Conservation (phyloP, 2,888 invertebrate genomes). For the Argyra leucocephala region DNA sequence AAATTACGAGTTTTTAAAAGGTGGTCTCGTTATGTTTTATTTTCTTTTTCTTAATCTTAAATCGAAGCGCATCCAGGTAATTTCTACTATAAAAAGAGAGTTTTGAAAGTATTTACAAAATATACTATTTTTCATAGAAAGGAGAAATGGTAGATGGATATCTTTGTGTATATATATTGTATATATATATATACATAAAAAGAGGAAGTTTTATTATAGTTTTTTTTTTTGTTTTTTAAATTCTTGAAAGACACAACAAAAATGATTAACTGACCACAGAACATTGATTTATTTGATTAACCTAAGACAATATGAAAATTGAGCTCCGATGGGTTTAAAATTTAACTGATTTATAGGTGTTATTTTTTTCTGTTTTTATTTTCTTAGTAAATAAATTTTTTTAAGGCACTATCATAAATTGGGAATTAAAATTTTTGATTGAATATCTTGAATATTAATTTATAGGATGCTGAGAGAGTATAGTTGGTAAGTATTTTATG, state of each 20-base stretch:
- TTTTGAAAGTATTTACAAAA: too few species aligned
- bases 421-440: neutral
- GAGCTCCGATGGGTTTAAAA: neutral
- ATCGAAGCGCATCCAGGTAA: neutral
- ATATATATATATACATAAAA: too few species aligned
- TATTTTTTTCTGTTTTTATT: too few species aligned
- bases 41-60: neutral
- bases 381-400: too few species aligned
- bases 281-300: conserved; percentile 6
- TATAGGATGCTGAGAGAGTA: neutral
- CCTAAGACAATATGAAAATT: neutral
- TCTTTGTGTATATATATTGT: too few species aligned
- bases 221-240: too few species aligned
- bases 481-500: neutral
- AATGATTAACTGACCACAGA: neutral
- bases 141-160: too few species aligned
- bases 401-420: too few species aligned
- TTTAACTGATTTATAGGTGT: neutral
- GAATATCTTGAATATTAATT: neutral
- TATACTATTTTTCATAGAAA: too few species aligned
- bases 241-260: too few species aligned
- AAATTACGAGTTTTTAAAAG: neutral
- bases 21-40: neutral
- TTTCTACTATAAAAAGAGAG: neutral
- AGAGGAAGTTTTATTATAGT: too few species aligned